phyloP scores from a whole-genome alignment of 2,797 vertebrate genomes.

The Labroides dimidiatus region DNA sequence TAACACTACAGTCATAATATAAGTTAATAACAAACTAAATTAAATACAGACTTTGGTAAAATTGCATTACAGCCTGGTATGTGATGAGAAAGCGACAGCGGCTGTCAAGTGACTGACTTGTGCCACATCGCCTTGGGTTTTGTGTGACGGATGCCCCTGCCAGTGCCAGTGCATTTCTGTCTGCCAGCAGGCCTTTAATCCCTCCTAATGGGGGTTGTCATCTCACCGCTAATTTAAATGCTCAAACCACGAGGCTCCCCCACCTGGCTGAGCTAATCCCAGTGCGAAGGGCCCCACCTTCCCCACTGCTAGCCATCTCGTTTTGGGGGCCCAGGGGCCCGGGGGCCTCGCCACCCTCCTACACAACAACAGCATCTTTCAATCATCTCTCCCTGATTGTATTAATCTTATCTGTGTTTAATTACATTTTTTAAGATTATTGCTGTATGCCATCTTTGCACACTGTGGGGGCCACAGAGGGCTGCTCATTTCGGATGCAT shows the following conservation, averaged over 20 bases:
- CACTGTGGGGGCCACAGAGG: conserved; percentile 84
- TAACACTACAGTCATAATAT: not conserved
- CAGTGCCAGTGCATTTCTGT: conserved; percentile 82
- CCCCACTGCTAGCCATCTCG: conserved; percentile 76
- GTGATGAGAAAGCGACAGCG: conserved; percentile 48
- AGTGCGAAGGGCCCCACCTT: conserved; percentile 77
- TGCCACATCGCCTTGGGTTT: conserved; percentile 82
- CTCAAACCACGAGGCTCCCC: conserved; percentile 84
- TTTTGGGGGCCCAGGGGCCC: conserved; percentile 75
- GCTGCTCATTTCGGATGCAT: conserved; percentile 84
- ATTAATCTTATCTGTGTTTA: conserved; percentile 89
- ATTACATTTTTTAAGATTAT: conserved; percentile 89
- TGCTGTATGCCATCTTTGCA: conserved; percentile 86
- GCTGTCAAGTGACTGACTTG: conserved; percentile 79
- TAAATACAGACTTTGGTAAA: conserved; percentile 20
- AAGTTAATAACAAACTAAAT: conserved; percentile 3
- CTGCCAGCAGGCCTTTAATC: conserved; percentile 88
- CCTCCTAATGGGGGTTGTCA: conserved; percentile 89
- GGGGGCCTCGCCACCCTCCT: conserved; percentile 80
- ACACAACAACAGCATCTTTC: conserved; percentile 86
- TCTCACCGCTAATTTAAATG: conserved; percentile 88
- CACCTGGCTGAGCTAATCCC: conserved; percentile 85
- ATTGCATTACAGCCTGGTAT: conserved; percentile 45
- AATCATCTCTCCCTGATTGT: conserved; percentile 86
- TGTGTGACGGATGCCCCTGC: conserved; percentile 85